Base-by-base conservation (phyloP, 2,113 vertebrate genomes). In the Forbesichthys agassizii region DNA sequence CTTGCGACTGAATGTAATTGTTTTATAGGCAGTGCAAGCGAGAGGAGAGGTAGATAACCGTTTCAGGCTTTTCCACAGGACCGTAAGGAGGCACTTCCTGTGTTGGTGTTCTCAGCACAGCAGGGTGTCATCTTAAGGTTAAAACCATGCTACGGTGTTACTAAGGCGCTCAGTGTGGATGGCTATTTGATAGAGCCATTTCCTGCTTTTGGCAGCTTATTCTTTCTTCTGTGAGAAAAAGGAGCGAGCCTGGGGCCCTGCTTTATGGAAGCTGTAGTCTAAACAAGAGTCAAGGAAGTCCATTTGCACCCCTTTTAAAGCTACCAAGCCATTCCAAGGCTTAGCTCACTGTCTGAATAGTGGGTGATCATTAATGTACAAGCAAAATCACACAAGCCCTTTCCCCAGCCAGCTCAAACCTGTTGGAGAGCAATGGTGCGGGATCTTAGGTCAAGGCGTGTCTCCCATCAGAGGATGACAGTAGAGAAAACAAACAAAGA, bases 331-430 rank as follows among this genome's bases (percentile, higher is more conserved):
- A 27, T 48, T 77, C 62, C 74, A 51, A 72, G 54, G 14, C 79
- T 76, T 64, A 66, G 66, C 75, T 71, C 68, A 73, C 64, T 68
- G 68, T 62, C 51, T 54, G 64, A 33, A 61, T 74, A 52, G 66
- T 63, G 56, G 70, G 48, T 74, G 68, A 73, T 86, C 69, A 83
- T 84, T 77, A 90, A 84, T 86, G 86, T 82, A 86, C 81, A 86
- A 83, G 78, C 74, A 65, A 54, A 52, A 75, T 82, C 68, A 71
- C 68, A 69, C 81, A 78, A 20, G 66, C 68, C 61, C 33, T 48
- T 60, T 67, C 55, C 8, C 5, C 59, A 33, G 67, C 62, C 48
- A 81, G 79, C 66, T 16, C 3, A 6, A 75, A 48, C 59, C 16
- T 18, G 12, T 2, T 7, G 27, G 11, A 59, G 51, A 61, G 3